Conservation (phyloP, 2,888 invertebrate genomes). For the Sicus ferrugineus region DNA sequence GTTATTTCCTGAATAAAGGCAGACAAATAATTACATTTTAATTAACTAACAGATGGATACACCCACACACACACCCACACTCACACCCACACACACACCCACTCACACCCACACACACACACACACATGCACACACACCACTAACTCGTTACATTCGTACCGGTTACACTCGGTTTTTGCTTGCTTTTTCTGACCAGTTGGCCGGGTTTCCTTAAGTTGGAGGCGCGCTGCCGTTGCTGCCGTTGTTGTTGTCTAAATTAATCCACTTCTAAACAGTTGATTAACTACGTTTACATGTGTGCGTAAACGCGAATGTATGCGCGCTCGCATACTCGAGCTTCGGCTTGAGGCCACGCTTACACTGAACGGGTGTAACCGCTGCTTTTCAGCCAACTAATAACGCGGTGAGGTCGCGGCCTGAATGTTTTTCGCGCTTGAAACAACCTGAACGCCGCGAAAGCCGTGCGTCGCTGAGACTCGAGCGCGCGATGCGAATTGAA, state of each 20-base stretch:
- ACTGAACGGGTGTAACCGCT: too few relatives aligned
- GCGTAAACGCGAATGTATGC: too few relatives aligned
- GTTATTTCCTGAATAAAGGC: constrained; percentile 21
- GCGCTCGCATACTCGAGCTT: too few relatives aligned
- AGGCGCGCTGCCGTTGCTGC: background rate
- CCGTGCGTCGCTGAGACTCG: too few relatives aligned
- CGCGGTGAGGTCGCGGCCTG: too few relatives aligned
- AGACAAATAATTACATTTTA: constrained; percentile 47
- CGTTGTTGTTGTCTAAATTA: background rate
- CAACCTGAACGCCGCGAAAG: too few relatives aligned
- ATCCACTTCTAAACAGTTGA: too few relatives aligned
- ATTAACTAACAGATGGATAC: background rate
- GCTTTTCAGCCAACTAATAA: too few relatives aligned
- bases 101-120: constrained; percentile 45
- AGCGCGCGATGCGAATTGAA: too few relatives aligned
- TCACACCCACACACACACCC: constrained; percentile 36
- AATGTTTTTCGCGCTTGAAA: background rate
- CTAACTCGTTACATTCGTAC: constrained; percentile 35
- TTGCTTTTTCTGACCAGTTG: background rate
- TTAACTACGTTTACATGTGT: too few relatives aligned
- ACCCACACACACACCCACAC: constrained; percentile 39
- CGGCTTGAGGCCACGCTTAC: constrained; percentile 2
- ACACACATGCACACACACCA: constrained; percentile 42
- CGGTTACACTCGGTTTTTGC: background rate
- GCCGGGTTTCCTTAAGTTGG: background rate